Evolutionary conservation across 2,888 invertebrate species (phyloP).

Genomic region (Ectobius pallidus): DNA sequence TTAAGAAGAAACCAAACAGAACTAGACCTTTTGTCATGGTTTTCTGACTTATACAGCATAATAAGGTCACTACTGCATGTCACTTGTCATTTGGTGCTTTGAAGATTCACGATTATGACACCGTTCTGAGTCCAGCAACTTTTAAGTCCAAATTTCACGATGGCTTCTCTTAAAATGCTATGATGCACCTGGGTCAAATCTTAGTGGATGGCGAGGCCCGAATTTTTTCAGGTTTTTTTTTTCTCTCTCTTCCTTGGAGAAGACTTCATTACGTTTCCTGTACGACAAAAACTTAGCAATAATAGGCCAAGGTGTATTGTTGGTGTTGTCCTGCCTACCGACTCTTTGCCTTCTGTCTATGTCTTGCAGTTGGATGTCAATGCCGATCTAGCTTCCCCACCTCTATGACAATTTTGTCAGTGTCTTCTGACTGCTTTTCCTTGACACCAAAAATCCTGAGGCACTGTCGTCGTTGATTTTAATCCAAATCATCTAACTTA

Average conservation of each 20-base stretch:
- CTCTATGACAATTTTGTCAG: too few species aligned
- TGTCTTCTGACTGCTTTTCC: too few species aligned
- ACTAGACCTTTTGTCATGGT: neutral
- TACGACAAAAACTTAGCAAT: neutral
- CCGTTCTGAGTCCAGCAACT: neutral
- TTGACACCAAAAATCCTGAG: too few species aligned
- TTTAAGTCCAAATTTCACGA: neutral
- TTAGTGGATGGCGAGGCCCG: neutral
- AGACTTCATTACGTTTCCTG: neutral
- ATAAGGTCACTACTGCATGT: neutral
- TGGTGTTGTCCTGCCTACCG: neutral
- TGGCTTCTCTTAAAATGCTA: neutral
- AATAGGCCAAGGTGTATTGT: neutral
- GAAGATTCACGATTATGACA: neutral
- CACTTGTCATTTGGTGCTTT: neutral
- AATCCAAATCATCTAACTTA: neutral
- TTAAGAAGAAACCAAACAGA: neutral
- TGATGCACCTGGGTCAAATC: neutral
- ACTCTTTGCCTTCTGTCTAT: too few species aligned
- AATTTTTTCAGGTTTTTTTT: too few species aligned
- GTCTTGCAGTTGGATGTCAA: too few species aligned
- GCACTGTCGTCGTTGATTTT: too few species aligned
- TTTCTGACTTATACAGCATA: too few species aligned
- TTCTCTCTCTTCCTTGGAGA: neutral
- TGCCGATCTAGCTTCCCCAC: neutral